A percentile compares a stretch with the other conserved stretches of the same genome.
Evolutionary conservation across 2,888 invertebrate genomes (phyloP).

Genomic region (Cephalotes varians): DNA sequence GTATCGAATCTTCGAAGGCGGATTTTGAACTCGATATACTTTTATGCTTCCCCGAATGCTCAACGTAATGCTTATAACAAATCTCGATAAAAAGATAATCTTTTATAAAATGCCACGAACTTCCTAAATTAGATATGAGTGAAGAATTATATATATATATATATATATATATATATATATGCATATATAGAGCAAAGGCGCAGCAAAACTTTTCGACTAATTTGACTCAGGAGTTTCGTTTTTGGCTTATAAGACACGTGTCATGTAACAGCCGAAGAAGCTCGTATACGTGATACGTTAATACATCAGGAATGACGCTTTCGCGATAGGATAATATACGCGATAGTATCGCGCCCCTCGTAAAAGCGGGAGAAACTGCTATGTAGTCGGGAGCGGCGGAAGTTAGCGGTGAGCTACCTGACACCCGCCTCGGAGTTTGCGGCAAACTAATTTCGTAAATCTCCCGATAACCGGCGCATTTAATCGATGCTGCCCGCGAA

Average conservation of each 20-base stretch:
- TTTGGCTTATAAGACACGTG: background rate
- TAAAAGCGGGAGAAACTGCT: conserved; percentile 10
- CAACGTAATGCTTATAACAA: background rate
- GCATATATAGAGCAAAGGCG: background rate
- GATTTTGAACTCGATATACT: conserved; percentile 56
- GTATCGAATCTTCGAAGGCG: conserved; percentile 65
- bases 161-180: too few relatives aligned
- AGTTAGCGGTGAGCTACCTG: conserved; percentile 9
- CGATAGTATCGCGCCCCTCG: conserved; percentile 14
- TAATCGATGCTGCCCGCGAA: conserved; percentile 17
- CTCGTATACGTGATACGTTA: background rate
- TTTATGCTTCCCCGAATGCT: background rate
- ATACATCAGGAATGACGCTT: conserved; percentile 1
- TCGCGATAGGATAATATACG: conserved; percentile 2
- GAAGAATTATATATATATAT: too few relatives aligned
- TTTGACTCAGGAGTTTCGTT: too few relatives aligned
- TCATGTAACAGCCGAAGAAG: conserved; percentile 3
- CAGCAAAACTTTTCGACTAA: conserved; percentile 12
- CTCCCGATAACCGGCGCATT: conserved; percentile 27
- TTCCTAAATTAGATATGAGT: background rate
- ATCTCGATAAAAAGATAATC: background rate
- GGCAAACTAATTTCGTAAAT: conserved; percentile 42
- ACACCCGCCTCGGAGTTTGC: conserved; percentile 28
- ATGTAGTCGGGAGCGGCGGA: conserved; percentile 7
- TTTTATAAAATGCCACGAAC: background rate